Evolutionary conservation across 2,888 invertebrate species (phyloP).

Genomic region (Athetis lepigone): DNA sequence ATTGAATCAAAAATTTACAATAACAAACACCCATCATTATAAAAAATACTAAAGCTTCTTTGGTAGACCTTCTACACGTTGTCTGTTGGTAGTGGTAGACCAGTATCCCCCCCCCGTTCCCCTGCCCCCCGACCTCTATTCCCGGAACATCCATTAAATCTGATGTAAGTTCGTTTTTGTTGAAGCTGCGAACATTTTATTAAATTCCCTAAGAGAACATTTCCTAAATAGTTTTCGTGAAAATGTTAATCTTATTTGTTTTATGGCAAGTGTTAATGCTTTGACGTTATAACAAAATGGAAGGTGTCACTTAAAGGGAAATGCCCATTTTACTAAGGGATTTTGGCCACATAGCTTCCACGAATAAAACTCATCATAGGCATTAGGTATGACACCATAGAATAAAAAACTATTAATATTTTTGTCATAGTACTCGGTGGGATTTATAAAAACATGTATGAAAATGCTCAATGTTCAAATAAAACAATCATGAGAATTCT

Average conservation of each 20-base stretch:
- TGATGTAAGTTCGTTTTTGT: conserved; percentile 35
- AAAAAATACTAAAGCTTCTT: not conserved
- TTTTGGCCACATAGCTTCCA: no score
- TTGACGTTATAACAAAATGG: not conserved
- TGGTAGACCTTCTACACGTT: conserved; percentile 26
- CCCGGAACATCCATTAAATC: conserved; percentile 37
- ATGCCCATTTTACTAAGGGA: no score
- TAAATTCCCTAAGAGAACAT: conserved; percentile 27
- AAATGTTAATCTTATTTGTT: not conserved
- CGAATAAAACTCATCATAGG: no score
- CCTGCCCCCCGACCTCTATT: not conserved
- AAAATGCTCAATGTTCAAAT: no score
- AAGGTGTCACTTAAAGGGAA: not conserved
- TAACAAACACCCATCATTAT: no score
- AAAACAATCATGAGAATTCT: no score
- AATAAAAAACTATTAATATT: no score
- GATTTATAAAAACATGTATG: no score
- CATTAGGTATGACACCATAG: no score
- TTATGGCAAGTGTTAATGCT: not conserved
- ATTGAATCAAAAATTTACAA: no score
- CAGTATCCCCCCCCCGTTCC: not conserved
- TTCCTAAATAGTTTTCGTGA: conserved; percentile 11
- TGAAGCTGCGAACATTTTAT: conserved; percentile 35
- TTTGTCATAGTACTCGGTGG: no score
- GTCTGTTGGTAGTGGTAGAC: not conserved